Base-by-base conservation (phyloP, 2,797 vertebrate species). In the Crocidura indochinensis region DNA sequence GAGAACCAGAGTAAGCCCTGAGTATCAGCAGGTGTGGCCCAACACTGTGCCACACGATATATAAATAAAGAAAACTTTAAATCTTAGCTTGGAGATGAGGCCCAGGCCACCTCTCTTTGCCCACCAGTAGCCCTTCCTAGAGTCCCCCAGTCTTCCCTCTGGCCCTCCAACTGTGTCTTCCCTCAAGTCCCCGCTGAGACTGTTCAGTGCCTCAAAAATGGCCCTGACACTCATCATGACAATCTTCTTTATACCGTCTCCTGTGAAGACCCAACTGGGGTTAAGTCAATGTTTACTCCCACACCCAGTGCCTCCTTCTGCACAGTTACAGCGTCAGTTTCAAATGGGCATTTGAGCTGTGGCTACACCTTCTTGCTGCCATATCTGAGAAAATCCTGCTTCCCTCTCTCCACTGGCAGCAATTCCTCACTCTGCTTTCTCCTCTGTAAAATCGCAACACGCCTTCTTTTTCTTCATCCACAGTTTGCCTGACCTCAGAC, bases 301-400 rank as follows among this genome's bases (percentile, higher is more conserved):
- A 76, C 89, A 65, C 24, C 64, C 64, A 10, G 12, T 8, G 64
- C 64, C 27, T 20, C 27, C 9, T 10, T 26, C 27, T 65, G 27
- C 64, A 65, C 47, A 31, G 24, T 77, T 84, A 65, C 87, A 31
- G 81, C 51, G 85, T 67, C 80, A 44, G 77, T 91, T 83, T 81
- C 51, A 44, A 64, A 79, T 15, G 19, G 60, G 26, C 74, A 24
- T 84, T 69, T 76, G 84, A 82, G 85, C 62, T 77, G 26, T 31
- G 10, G 31, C 56, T 15, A 53, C 26, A 51, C 26, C 79, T 19
- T 86, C 46, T 22, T 53, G 15, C 79, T 62, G 60, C 0, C 8
- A 9, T 80, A 81, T 81, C 77, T 94, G 71, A 89, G 84, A 78
- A 81, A 84, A 93, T 38, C 65, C 65, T 71, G 51, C 77, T 60